A percentile compares a stretch with the other conserved stretches of the same genome.
These are phyloP conservation scores for Ellobius talpinus DNA, from an alignment of 2,113 vertebrate species.

Conservation along the genomic window DNA sequence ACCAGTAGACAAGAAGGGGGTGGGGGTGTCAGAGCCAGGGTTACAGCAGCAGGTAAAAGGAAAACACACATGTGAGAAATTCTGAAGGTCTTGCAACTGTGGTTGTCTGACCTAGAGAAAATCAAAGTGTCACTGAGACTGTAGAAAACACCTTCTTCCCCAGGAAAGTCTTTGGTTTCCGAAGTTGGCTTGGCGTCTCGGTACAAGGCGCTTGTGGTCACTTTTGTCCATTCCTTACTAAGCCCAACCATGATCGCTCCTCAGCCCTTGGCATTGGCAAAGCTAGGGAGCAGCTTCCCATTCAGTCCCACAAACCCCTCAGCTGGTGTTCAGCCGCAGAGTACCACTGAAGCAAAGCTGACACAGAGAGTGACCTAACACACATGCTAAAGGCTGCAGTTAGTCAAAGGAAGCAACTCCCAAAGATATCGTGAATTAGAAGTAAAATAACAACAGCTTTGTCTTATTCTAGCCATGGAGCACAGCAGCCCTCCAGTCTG, in stretches of 20 bases:
- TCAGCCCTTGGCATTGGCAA: background rate
- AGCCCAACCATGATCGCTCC: background rate
- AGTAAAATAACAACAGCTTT: background rate
- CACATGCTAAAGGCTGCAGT: background rate
- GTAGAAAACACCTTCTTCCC: background rate
- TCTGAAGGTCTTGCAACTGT: background rate
- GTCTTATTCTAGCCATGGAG: background rate
- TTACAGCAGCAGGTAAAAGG: background rate
- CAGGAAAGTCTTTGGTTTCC: background rate
- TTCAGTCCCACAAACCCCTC: background rate
- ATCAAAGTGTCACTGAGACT: background rate
- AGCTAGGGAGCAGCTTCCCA: background rate
- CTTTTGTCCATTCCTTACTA: background rate
- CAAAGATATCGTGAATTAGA: background rate
- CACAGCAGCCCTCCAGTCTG: background rate
- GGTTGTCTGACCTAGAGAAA: background rate
- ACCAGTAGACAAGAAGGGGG: background rate
- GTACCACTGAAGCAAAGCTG: background rate
- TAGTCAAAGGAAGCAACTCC: background rate
- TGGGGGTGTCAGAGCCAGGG: background rate
- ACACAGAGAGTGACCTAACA: background rate
- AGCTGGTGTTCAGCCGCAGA: background rate
- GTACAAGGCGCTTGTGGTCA: background rate
- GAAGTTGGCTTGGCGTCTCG: background rate
- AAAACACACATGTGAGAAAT: background rate